These are phyloP conservation scores for Creontiades dilutus DNA, from an alignment of 2,888 invertebrate species.

Conservation along the genomic window DNA sequence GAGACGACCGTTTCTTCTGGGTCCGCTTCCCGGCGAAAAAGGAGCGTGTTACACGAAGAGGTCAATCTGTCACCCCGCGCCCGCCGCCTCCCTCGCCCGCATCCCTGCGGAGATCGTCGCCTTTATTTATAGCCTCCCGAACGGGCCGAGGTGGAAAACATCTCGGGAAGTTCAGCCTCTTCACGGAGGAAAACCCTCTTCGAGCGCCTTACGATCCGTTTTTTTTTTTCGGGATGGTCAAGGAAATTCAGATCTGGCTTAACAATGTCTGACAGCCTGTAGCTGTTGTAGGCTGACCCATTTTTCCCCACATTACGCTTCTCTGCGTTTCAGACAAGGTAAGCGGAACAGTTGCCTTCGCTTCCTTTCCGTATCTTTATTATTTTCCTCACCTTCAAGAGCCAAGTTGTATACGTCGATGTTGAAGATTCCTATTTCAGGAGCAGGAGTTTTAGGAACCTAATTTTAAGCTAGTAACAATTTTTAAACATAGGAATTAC, in stretches of 20 bases:
- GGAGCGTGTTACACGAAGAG: slow-evolving; percentile 4
- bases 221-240: neutral
- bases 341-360: neutral
- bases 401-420: too few species aligned
- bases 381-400: too few species aligned
- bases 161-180: slow-evolving; percentile 31
- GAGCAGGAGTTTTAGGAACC: too few species aligned
- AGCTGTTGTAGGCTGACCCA: neutral
- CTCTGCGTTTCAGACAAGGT: neutral
- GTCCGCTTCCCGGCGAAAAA: neutral
- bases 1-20: neutral
- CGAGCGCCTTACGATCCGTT: neutral
- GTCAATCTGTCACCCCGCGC: slow-evolving; percentile 14
- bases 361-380: neutral
- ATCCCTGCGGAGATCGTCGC: neutral
- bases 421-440: too few species aligned
- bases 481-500: too few species aligned
- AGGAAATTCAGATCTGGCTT: slow-evolving; percentile 41
- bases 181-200: neutral
- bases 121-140: slow-evolving; percentile 39
- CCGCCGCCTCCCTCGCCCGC: neutral
- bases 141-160: slow-evolving; percentile 19
- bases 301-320: neutral
- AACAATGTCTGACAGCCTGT: slow-evolving; percentile 43
- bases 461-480: too few species aligned